Evolutionary conservation across 2,797 vertebrate genomes (phyloP).

Genomic region (Gymnoscopelus microlampas): DNA sequence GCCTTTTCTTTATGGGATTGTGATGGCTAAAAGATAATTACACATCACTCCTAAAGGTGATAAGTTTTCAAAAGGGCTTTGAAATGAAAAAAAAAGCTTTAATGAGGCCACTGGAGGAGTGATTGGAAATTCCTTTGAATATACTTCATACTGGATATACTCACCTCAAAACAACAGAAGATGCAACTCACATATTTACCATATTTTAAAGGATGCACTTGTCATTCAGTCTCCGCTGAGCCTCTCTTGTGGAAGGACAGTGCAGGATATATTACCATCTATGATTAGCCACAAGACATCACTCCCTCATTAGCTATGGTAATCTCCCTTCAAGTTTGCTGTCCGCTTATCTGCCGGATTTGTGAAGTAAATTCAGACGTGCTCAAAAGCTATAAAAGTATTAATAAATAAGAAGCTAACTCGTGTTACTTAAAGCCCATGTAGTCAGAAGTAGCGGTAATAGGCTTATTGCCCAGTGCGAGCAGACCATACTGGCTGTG

Average conservation of each 20-base stretch:
- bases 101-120: neutral
- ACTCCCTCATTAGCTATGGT: constrained; percentile 70
- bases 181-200: constrained; percentile 39
- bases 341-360: constrained; percentile 51
- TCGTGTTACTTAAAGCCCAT: constrained; percentile 4
- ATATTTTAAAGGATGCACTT: constrained; percentile 62
- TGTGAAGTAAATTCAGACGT: constrained; percentile 38
- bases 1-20: constrained; percentile 10
- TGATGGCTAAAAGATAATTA: neutral
- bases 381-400: constrained; percentile 32
- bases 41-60: neutral
- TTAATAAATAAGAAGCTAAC: constrained; percentile 35
- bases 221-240: constrained; percentile 60
- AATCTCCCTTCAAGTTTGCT: constrained; percentile 62
- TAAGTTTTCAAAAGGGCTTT: constrained; percentile 14
- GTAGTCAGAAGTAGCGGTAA: constrained; percentile 19
- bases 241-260: constrained; percentile 66
- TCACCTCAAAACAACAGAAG: neutral
- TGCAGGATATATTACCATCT: constrained; percentile 77
- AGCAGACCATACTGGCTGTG: constrained; percentile 48
- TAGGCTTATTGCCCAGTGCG: constrained; percentile 13
- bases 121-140: constrained; percentile 10
- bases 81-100: neutral
- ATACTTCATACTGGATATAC: constrained; percentile 8
- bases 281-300: constrained; percentile 74